These are phyloP conservation scores for Apomyelois bistriatella DNA, from an alignment of 2,888 invertebrate species.

Conservation along the genomic window DNA sequence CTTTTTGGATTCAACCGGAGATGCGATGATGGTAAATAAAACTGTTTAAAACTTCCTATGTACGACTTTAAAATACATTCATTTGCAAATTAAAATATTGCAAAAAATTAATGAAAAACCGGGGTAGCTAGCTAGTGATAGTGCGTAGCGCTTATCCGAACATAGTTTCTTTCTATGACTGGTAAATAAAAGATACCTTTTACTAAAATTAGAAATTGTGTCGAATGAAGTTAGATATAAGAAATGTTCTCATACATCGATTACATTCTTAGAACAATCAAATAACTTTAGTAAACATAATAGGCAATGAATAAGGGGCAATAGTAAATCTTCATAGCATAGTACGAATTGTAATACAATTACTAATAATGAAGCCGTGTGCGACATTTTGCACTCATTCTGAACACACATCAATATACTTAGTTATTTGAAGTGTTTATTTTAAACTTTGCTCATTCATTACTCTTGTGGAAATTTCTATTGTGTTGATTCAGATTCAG, in stretches of 20 bases:
- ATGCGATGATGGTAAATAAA: too few relatives aligned
- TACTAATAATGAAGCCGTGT: not conserved
- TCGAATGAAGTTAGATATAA: not conserved
- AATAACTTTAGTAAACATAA: not conserved
- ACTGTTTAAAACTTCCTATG: too few relatives aligned
- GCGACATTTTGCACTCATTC: slow-evolving; percentile 3
- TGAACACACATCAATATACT: not conserved
- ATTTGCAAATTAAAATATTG: too few relatives aligned
- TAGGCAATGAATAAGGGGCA: not conserved
- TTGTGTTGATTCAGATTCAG: too few relatives aligned
- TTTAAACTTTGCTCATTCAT: not conserved
- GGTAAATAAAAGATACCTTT: not conserved
- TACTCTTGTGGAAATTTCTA: too few relatives aligned
- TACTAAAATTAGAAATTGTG: not conserved
- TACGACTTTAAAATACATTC: too few relatives aligned
- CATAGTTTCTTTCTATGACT: not conserved
- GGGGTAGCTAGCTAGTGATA: too few relatives aligned
- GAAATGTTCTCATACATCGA: not conserved
- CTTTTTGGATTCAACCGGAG: too few relatives aligned
- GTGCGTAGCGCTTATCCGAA: not conserved
- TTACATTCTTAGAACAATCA: not conserved
- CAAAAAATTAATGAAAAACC: too few relatives aligned
- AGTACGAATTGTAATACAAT: not conserved
- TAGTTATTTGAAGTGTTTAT: not conserved
- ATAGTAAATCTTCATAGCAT: not conserved